These are phyloP conservation scores for Zele albiditarsus DNA, from an alignment of 2,888 invertebrate species.

Conservation along the genomic window DNA sequence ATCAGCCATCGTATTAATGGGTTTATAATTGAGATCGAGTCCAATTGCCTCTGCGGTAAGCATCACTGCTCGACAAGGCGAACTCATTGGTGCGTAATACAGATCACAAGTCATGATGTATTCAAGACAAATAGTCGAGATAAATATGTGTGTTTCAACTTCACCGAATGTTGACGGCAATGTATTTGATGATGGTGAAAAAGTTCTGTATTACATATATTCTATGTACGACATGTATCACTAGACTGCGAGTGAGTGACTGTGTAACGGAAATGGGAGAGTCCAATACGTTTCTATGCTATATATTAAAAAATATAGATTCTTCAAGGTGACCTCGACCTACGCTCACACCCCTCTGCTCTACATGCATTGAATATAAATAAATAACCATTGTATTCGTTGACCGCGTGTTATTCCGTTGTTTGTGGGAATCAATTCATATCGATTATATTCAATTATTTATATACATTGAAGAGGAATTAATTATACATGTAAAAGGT, in stretches of 20 bases:
- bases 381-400: no score
- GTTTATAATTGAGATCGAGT: constrained; percentile 66
- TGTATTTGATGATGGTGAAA: no score
- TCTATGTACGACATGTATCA: background rate
- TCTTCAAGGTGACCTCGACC: background rate
- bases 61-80: constrained; percentile 70
- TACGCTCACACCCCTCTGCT: background rate
- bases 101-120: constrained; percentile 62
- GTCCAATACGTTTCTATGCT: background rate
- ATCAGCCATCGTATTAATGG: constrained; percentile 63
- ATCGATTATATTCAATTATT: no score
- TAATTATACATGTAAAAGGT: no score
- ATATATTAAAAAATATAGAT: background rate
- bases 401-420: no score
- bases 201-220: no score
- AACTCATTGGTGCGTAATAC: constrained; percentile 62
- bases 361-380: background rate
- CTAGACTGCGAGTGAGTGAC: background rate
- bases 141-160: no score
- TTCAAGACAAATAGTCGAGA: no score
- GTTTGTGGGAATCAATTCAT: no score
- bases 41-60: constrained; percentile 70
- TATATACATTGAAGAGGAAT: no score
- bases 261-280: background rate
- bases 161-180: no score